A percentile compares a stretch with the other conserved stretches of the same genome.
Conservation (phyloP, 2,797 vertebrate species). For the Podarcis lilfordi region DNA sequence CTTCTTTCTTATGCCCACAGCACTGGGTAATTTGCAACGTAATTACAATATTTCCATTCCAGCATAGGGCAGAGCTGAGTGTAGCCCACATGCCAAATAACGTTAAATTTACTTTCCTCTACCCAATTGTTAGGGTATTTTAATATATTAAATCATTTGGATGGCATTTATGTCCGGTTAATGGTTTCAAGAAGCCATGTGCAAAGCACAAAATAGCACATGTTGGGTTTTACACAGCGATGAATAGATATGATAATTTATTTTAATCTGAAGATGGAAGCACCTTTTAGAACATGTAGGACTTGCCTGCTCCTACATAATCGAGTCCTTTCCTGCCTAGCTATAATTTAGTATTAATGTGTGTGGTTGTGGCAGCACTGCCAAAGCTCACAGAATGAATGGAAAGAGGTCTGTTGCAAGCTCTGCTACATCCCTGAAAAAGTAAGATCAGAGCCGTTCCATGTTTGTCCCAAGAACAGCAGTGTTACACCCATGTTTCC, state of each 20-base stretch:
- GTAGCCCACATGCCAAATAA: background rate
- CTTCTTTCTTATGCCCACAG: background rate
- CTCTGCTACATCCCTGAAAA: background rate
- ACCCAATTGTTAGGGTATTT: slow-evolving; percentile 6
- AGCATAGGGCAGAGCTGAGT: background rate
- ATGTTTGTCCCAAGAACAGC: background rate
- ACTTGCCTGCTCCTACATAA: slow-evolving; percentile 29
- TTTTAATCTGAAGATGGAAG: slow-evolving; percentile 34
- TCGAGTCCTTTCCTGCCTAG: background rate
- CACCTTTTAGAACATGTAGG: slow-evolving; percentile 47
- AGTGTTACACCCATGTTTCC: background rate
- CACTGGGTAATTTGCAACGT: background rate
- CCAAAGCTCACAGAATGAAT: background rate
- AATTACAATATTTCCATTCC: background rate
- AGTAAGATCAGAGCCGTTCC: background rate
- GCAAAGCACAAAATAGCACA: slow-evolving; percentile 42
- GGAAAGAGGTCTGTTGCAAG: too few relatives aligned
- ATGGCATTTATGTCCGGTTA: slow-evolving; percentile 29
- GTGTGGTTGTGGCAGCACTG: background rate
- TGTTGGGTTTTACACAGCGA: slow-evolving; percentile 25
- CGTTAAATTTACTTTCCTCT: slow-evolving; percentile 37
- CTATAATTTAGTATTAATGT: background rate
- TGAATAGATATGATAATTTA: slow-evolving; percentile 36
- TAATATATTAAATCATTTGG: slow-evolving; percentile 51
- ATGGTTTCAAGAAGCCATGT: slow-evolving; percentile 45